Base-by-base conservation (phyloP, 2,888 invertebrate species). In the Cactoblastis cactorum region DNA sequence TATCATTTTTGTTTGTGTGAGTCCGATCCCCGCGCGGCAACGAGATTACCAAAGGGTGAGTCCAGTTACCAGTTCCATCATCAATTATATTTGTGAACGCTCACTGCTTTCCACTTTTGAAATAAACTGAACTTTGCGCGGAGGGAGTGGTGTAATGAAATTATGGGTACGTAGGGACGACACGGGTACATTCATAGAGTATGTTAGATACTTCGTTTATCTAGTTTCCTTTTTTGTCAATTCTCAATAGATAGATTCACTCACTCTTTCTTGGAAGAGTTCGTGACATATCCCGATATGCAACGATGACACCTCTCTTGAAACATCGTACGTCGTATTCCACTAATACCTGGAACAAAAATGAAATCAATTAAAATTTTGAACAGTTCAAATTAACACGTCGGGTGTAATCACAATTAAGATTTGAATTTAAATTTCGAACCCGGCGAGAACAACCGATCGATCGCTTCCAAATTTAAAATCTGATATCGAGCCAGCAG, bases 391-490 rank as follows among this genome's bases (percentile, higher is more conserved):
- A 52, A 76, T 74, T 73, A 71, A 67, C 65, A 61, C 67, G 59
- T 48, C 28, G 48, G 54, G 53, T 57, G 56, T 59, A 62, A 59
- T 67, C 58, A 69, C 67, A 74, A 74, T 75, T 74, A 74, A 69
- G 67, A 67, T 71, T 61, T 59, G 63, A 76, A 74, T 72, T 77
- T 71, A 76, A 77, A 77, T 75, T 77, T 77, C 69, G 68, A 67
- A 67, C 70, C 74, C 69, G 74, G 75, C 77, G 77, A 77, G 73
- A 80, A 69, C 56, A 55, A 63, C 66, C 68, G 76, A 83, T 80
- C 80, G 79, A 83, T 81, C 77, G 74, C 78, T 84, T 84, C 86
- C 77, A 83, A 83, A 82, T 83, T 86, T 77, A 81, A 86, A 84
- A 85, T 83, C 81, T 77, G 84, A 84, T 87, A 83, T 74, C 74